Conservation (phyloP, 2,888 invertebrate species). For the Agrenia bidenticulata region DNA sequence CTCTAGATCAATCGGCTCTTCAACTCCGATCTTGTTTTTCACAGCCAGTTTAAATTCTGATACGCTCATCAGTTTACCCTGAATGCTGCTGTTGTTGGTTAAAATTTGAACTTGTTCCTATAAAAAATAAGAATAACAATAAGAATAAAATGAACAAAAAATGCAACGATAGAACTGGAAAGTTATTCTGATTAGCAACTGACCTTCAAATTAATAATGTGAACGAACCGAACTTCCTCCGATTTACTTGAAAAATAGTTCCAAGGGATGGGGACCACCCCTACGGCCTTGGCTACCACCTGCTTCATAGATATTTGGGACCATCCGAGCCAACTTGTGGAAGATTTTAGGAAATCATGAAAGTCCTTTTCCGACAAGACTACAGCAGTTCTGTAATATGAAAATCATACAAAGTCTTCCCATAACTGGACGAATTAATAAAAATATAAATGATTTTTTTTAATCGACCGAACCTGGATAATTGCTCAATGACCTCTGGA, state of each 20-base stretch:
- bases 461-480: slow-evolving; percentile 17
- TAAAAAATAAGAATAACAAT: slow-evolving; percentile 7
- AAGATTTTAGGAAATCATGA: slow-evolving; percentile 13
- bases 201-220: slow-evolving; percentile 24
- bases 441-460: background rate
- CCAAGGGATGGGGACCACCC: slow-evolving; percentile 9
- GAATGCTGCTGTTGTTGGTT: slow-evolving; percentile 11
- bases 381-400: slow-evolving; percentile 21
- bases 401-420: too few species aligned
- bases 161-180: too few species aligned
- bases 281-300: background rate
- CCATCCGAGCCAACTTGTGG: slow-evolving; percentile 29
- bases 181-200: background rate
- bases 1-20: slow-evolving; percentile 32
- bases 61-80: slow-evolving; percentile 33
- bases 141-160: slow-evolving; percentile 11
- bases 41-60: slow-evolving; percentile 26
- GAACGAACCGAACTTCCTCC: slow-evolving; percentile 18
- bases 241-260: slow-evolving; percentile 18
- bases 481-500: slow-evolving; percentile 21
- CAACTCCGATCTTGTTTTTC: slow-evolving; percentile 8
- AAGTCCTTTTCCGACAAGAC: slow-evolving; percentile 22
- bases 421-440: too few species aligned
- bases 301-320: slow-evolving; percentile 10
- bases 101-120: slow-evolving; percentile 13